Evolutionary conservation across 2,113 vertebrate species (phyloP).

Genomic region (Proterorhinus semilunaris): DNA sequence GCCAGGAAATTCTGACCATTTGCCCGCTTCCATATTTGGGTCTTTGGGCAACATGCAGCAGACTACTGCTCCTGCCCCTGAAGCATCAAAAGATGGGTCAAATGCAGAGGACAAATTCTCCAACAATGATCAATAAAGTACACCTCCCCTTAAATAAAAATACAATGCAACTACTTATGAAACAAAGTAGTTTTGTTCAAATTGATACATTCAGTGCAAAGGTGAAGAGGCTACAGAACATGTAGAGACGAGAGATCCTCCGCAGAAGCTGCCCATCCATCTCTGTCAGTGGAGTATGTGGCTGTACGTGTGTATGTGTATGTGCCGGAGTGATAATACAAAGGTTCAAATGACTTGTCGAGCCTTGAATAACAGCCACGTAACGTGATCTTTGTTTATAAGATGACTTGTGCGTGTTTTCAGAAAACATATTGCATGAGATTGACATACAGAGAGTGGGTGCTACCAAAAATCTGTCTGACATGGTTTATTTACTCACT

Average conservation of each 20-base stretch:
- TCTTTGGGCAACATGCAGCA: too few relatives aligned
- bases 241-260: conserved; percentile 51
- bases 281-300: conserved; percentile 70
- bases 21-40: too few relatives aligned
- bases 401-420: conserved; percentile 28
- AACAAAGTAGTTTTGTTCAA: background rate
- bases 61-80: too few relatives aligned
- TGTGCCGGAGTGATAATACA: conserved; percentile 40
- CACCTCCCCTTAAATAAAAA: too few relatives aligned
- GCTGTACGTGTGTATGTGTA: conserved; percentile 30
- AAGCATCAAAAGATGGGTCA: too few relatives aligned
- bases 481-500: too few relatives aligned
- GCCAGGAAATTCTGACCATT: too few relatives aligned
- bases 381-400: conserved; percentile 32
- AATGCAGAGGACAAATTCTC: too few relatives aligned
- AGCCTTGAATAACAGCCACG: conserved; percentile 36
- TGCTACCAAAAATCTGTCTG: too few relatives aligned
- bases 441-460: background rate
- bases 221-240: conserved; percentile 38
- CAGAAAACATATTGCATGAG: conserved; percentile 32
- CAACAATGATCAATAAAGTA: too few relatives aligned
- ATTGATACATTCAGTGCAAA: conserved; percentile 13
- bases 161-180: background rate
- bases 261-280: conserved; percentile 56
- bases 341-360: conserved; percentile 26